Evolutionary conservation across 1,140 invertebrate species (phyloP), one percentile per base, ranked within the genome.

Genomic region (Rhagoletis pomonella): DNA sequence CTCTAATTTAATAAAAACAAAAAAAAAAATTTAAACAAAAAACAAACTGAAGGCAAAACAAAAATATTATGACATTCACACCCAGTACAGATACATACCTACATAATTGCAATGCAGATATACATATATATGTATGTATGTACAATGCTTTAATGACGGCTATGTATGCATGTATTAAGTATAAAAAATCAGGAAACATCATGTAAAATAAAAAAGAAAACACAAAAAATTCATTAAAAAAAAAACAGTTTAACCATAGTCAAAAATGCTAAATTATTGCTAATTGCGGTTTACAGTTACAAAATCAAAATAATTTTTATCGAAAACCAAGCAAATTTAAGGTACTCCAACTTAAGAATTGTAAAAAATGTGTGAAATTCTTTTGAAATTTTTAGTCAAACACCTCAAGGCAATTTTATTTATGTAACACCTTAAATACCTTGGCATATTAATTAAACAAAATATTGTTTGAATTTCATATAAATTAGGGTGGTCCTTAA

Each of bases 21-120:
- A 55, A 55, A 55, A 55, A 55, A 29, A 29, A 5, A 55, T 6
- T 10, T 6, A 65, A 65, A 65, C 29, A 65, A 6, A 19, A 65
- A 65, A 65, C 29, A 14, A 65, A 65, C 29, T 9, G 6, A 19
- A 65, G 17, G 14, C 29, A 14, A 65, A 65, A 3, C 29, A 65
- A 19, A 85, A 84, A 29, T 58, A 85, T 58, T 85, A 85, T 29
- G 29, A 42, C 47, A 19, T 4, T 29, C 29, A 85, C 81, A 84
- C 12, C 44, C 50, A 84, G 10, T 65, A 65, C 14, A 65, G 14
- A 65, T 65, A 65, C 10, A 10, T 55, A 55, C 10, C 5, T 55
- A 55, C 50, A 55, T 55, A 55, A 5, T 7, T 55, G 50, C 50
- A 7, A 55, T 55, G 10, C 5, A 10, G 50, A 55, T 55, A 55